Percentiles rank a stretch among this genome's conserved stretches.
phyloP scores from a whole-genome alignment of 2,113 vertebrate genomes.

The Oceanodroma tethys region DNA sequence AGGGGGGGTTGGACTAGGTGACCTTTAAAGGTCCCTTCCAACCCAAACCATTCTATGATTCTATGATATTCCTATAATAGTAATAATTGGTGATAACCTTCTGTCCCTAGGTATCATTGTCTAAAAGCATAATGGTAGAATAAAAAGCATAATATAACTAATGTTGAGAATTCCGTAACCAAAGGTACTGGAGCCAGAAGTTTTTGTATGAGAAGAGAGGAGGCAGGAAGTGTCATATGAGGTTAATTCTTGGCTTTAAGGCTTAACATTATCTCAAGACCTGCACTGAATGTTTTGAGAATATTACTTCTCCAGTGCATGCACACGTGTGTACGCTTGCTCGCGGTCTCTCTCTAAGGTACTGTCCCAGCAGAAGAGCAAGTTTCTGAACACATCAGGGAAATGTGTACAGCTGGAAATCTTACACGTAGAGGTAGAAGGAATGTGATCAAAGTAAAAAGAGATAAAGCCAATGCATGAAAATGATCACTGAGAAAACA shows the following conservation, averaged over 20 bases:
- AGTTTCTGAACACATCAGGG: background rate
- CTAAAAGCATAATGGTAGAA: background rate
- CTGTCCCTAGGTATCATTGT: background rate
- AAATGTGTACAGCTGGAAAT: background rate
- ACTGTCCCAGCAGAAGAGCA: background rate
- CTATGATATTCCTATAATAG: background rate
- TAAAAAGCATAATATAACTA: background rate
- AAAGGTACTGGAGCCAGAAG: background rate
- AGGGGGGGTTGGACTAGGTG: background rate
- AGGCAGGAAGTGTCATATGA: background rate
- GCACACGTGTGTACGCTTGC: fast-evolving
- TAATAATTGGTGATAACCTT: background rate
- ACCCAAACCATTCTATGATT: background rate
- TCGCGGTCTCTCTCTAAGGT: fast-evolving
- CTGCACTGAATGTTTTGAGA: background rate
- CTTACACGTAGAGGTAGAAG: background rate
- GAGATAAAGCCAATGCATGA: background rate
- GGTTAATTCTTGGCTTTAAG: background rate
- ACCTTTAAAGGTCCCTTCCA: background rate
- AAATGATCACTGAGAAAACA: background rate
- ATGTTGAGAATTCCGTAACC: background rate
- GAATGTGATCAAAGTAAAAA: background rate
- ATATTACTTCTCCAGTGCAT: background rate
- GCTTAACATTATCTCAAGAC: background rate
- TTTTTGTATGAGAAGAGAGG: background rate